These are phyloP conservation scores for Sisyra nigra DNA, from an alignment of 2,888 invertebrate genomes.

Conservation along the genomic window DNA sequence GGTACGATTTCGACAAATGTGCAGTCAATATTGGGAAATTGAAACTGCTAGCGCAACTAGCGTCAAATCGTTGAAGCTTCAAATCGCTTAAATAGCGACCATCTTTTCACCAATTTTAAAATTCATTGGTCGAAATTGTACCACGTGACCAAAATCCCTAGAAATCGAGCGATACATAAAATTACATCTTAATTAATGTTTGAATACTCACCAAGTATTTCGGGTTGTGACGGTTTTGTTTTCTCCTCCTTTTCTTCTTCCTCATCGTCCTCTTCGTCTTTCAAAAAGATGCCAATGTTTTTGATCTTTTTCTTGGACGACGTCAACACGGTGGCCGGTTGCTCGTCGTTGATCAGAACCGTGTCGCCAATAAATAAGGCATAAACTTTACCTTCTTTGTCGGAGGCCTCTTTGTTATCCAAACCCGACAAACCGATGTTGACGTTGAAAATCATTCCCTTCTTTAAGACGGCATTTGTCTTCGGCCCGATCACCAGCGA, in stretches of 20 bases:
- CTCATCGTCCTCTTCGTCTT: conserved; percentile 75
- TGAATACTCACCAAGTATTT: conserved; percentile 46
- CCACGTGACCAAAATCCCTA: too few species aligned
- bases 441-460: conserved; percentile 94
- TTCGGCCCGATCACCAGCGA: conserved; percentile 86
- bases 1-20: too few species aligned
- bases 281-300: conserved; percentile 88
- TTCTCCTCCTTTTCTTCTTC: conserved; percentile 66
- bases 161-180: too few species aligned
- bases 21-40: too few species aligned
- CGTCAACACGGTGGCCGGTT: conserved; percentile 74
- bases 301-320: conserved; percentile 89
- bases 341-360: conserved; percentile 82
- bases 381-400: conserved; percentile 78
- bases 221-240: conserved; percentile 35
- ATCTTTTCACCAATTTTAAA: too few species aligned
- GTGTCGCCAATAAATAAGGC: conserved; percentile 95
- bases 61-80: too few species aligned
- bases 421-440: conserved; percentile 84
- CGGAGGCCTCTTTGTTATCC: conserved; percentile 62
- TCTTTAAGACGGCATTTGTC: conserved; percentile 58
- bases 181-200: too few species aligned
- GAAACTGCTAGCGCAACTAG: too few species aligned
- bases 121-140: too few species aligned
- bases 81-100: too few species aligned